Conservation (phyloP, 2,888 invertebrate genomes). For the Drosophila setosimentum region DNA sequence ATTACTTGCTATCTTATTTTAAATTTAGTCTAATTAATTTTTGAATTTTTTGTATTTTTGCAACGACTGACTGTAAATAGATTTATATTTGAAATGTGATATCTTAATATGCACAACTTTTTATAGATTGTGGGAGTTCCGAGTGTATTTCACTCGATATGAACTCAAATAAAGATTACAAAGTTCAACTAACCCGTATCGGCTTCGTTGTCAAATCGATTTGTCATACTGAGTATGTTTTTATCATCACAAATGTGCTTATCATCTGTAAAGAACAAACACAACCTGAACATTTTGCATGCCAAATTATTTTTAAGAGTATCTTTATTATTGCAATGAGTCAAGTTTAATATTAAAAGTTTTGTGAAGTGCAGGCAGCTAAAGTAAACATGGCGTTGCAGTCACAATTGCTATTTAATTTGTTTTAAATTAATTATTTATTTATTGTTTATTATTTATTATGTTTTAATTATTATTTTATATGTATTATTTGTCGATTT, state of each 20-base stretch:
- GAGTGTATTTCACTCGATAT: slow-evolving; percentile 4
- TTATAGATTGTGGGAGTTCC: slow-evolving; percentile 15
- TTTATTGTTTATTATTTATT: not conserved
- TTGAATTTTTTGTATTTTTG: too few relatives aligned
- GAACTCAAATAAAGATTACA: slow-evolving; percentile 42
- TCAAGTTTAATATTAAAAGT: slow-evolving; percentile 16
- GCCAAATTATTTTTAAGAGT: not conserved
- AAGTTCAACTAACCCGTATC: slow-evolving; percentile 51
- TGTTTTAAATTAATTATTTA: not conserved
- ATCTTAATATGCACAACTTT: not conserved
- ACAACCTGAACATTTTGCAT: not conserved
- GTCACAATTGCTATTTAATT: not conserved
- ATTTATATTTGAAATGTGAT: not conserved
- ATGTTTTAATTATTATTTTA: not conserved
- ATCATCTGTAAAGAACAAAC: slow-evolving; percentile 42
- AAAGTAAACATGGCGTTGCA: slow-evolving; percentile 1
- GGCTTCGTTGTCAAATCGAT: slow-evolving; percentile 39
- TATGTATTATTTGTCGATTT: not conserved
- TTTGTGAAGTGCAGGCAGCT: slow-evolving; percentile 4
- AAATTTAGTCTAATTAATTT: too few relatives aligned
- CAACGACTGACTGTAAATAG: too few relatives aligned
- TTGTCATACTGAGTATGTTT: slow-evolving; percentile 54
- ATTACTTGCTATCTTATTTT: too few relatives aligned
- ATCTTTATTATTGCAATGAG: not conserved
- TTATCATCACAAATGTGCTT: slow-evolving; percentile 29